These are phyloP conservation scores for Poecilia velifera DNA, from an alignment of 2,797 vertebrate species.

Conservation along the genomic window DNA sequence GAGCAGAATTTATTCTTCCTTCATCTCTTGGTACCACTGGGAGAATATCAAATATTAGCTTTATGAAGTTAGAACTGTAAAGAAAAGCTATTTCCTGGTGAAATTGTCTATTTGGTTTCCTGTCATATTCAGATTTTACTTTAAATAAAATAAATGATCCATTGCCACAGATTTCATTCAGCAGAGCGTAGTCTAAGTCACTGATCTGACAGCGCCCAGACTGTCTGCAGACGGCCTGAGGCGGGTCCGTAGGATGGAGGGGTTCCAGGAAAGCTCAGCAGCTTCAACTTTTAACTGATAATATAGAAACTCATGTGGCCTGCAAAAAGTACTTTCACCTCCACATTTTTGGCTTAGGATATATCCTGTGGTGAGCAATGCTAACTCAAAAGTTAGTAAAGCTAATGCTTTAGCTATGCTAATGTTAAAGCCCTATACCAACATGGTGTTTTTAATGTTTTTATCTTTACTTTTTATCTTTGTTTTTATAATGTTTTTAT, in stretches of 20 bases:
- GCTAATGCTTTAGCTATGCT: neutral
- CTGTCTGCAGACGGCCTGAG: neutral
- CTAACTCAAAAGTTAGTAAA: neutral
- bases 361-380: neutral
- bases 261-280: too few species aligned
- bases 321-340: neutral
- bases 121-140: neutral
- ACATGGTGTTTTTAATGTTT: neutral
- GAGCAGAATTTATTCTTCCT: neutral
- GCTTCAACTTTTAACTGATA: too few species aligned
- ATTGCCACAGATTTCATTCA: neutral
- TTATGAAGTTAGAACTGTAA: neutral
- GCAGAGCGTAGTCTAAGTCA: neutral
- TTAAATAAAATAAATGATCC: neutral
- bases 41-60: neutral
- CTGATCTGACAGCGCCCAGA: conserved; percentile 1
- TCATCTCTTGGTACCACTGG: neutral
- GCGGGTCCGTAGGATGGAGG: neutral
- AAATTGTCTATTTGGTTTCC: neutral
- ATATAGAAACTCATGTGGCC: neutral
- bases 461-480: too few species aligned
- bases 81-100: neutral
- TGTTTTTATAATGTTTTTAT: too few species aligned
- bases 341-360: neutral
- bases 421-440: neutral